Percentiles rank a stretch among this genome's conserved stretches.
phyloP scores from a whole-genome alignment of 2,888 invertebrate species.

The Pediacus dermestoides region DNA sequence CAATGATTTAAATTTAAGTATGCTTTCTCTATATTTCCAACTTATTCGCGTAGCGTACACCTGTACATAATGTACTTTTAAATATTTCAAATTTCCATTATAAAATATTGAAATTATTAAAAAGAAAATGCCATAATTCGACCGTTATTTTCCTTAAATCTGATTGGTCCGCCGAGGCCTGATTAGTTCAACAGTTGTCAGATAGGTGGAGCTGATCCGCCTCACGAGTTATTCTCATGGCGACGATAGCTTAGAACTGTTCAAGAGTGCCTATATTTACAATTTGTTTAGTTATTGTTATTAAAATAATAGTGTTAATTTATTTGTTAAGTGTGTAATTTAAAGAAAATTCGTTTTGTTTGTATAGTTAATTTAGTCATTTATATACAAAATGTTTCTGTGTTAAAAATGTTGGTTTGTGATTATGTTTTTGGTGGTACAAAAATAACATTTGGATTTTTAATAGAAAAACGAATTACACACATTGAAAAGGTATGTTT shows the following conservation, averaged over 20 bases:
- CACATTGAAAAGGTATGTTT: constrained; percentile 27
- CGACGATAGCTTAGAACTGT: constrained; percentile 29
- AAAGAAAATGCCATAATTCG: too few species aligned
- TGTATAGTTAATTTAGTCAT: too few species aligned
- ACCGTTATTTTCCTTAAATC: too few species aligned
- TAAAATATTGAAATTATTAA: too few species aligned
- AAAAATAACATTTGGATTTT: constrained; percentile 38
- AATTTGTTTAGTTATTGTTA: constrained; percentile 31
- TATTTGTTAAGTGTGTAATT: constrained; percentile 14
- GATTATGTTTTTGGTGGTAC: constrained; percentile 41
- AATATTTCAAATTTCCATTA: too few species aligned
- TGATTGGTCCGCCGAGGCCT: constrained; percentile 16
- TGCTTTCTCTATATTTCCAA: too few species aligned
- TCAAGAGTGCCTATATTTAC: constrained; percentile 24
- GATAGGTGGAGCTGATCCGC: constrained; percentile 36
- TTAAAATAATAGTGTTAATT: constrained; percentile 24
- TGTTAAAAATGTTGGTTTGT: constrained; percentile 39
- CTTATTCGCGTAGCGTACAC: too few species aligned
- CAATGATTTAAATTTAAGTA: too few species aligned
- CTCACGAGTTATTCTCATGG: constrained; percentile 34
- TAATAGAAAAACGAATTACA: constrained; percentile 26
- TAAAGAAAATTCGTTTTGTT: too few species aligned
- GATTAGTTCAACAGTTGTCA: constrained; percentile 43
- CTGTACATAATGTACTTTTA: too few species aligned
- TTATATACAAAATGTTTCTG: neutral